Evolutionary conservation across 2,113 vertebrate species (phyloP), one percentile per base, ranked within the genome.

Genomic region (Anolis sagrei): DNA sequence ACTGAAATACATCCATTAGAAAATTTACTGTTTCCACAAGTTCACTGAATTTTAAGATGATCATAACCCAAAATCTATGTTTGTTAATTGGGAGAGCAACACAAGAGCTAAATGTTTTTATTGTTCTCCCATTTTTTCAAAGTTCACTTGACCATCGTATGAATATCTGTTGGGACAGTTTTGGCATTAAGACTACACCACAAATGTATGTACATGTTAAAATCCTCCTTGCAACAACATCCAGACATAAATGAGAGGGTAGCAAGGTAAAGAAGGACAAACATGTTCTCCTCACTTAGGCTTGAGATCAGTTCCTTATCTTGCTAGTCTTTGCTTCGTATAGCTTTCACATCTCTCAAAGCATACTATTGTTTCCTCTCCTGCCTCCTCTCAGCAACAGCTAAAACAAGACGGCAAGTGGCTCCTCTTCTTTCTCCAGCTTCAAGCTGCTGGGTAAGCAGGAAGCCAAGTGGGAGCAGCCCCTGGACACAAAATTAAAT

Each of bases 401-500:
- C 74, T 68, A 68, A 77, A 13, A 27, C 32, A 69, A n/a, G 74
- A 64, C 54, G 61, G 19, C 13, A 86, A 23, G 23, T 76, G 39
- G 29, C 54, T 74, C 32, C 7, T 85, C 51, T 49, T 62, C 21
- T 61, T 36, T 39, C 36, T 64, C 58, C 54, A 66, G 69, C 25
- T 74, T 51, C 72, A 49, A 58, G 13, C 39, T 81, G 74, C 70
- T 86, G n/a, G 23, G 39, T 64, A 58, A 86, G 39, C 78, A 75
- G 25, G 19, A 49, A 64, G 78, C 58, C 84, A 81, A 75, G 27
- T 61, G 69, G 68, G 76, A 73, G 58, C 44, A 61, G 51, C 11
- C 51, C 75, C 84, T 11, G 27, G 70, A 61, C 76, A 79, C 25
- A 58, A 61, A 85, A 81, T 86, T 73, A 81, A 90, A 61, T 0